These are phyloP conservation scores for Eunapius fragilis DNA, from an alignment of 37 sponge, comb jelly and placozoan species.

Conservation along the genomic window DNA sequence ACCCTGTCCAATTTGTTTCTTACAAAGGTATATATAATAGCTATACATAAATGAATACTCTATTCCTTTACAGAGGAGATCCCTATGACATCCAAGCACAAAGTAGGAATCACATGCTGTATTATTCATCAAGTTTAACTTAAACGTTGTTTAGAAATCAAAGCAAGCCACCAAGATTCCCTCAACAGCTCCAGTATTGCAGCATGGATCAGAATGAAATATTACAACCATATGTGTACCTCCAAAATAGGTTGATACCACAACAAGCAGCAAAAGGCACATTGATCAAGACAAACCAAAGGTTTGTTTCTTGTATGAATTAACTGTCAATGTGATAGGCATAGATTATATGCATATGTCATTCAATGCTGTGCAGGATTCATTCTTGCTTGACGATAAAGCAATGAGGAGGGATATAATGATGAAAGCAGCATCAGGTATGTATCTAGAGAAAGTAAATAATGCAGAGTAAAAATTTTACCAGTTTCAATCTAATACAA, in stretches of 20 bases:
- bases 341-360: neutral
- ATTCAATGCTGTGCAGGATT: neutral
- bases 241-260: neutral
- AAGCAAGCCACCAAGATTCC: neutral
- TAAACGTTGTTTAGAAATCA: neutral
- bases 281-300: neutral
- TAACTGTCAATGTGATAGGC: neutral
- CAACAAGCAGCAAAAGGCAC: neutral
- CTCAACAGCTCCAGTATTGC: neutral
- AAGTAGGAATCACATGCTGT: neutral
- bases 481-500: neutral
- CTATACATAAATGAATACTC: neutral
- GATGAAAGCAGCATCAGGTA: neutral
- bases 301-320: neutral
- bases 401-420: neutral
- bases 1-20: neutral
- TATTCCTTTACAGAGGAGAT: neutral
- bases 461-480: neutral
- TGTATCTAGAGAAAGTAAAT: neutral
- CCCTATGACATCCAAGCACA: neutral
- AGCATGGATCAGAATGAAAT: neutral
- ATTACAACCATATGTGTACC: neutral
- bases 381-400: neutral
- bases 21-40: neutral
- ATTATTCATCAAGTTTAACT: neutral